A percentile compares a stretch with the other conserved stretches of the same genome.
These are phyloP conservation scores for Cochlearius cochlearius DNA, from an alignment of 2,113 vertebrate species.

Conservation along the genomic window DNA sequence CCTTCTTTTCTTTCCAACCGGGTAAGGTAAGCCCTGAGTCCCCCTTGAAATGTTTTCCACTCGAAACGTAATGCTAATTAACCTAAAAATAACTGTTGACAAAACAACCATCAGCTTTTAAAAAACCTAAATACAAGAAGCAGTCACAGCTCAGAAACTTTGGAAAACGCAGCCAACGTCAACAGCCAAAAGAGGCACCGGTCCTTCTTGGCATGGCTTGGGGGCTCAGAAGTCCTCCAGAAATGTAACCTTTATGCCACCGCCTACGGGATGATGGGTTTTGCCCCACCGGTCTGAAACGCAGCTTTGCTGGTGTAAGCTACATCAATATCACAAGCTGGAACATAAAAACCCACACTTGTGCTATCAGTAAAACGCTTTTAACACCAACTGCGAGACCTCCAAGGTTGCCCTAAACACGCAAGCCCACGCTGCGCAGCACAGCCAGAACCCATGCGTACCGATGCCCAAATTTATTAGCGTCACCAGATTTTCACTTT, in stretches of 20 bases:
- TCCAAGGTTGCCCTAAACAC: fast-evolving
- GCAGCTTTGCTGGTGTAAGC: not conserved
- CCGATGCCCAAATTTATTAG: not conserved
- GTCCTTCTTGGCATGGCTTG: not conserved
- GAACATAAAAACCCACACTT: not conserved
- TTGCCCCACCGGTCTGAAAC: not conserved
- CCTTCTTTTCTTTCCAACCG: not conserved
- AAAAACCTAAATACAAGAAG: not conserved
- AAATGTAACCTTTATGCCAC: not conserved
- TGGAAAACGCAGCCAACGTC: not conserved
- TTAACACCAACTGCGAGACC: fast-evolving
- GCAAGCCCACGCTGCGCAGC: not conserved
- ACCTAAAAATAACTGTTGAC: not conserved
- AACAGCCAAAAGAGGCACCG: not conserved
- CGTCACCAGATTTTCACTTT: not conserved
- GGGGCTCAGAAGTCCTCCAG: not conserved
- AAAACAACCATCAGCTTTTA: not conserved
- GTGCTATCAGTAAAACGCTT: not conserved
- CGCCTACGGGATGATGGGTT: fast-evolving
- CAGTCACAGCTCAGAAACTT: not conserved
- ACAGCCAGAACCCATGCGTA: not conserved
- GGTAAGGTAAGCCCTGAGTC: not conserved
- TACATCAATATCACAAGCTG: not conserved
- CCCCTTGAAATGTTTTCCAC: not conserved
- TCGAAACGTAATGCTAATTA: not conserved